Percentiles rank a stretch among this genome's conserved stretches.
Conservation (phyloP, 2,888 invertebrate genomes). For the Scaptodrosophila latifasciaeformis region DNA sequence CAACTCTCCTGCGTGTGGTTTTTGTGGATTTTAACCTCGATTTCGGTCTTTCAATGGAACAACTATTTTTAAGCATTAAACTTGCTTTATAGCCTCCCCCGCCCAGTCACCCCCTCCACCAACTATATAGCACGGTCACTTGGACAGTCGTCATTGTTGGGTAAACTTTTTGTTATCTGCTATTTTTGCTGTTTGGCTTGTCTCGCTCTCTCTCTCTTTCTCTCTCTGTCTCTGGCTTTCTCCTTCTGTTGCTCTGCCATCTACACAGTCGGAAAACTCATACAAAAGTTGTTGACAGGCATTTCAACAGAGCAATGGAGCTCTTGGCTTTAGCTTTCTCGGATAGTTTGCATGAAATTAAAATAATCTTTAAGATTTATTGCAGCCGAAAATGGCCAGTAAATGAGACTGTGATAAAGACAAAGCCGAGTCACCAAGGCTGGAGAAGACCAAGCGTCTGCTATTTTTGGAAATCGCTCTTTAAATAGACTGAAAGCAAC, state of each 20-base stretch:
- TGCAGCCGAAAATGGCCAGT: slow-evolving; percentile 28
- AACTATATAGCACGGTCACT: no score
- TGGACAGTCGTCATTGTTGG: neutral
- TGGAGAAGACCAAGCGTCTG: slow-evolving; percentile 29
- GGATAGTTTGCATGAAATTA: slow-evolving; percentile 64
- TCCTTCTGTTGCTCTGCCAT: slow-evolving; percentile 25
- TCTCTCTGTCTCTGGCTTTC: neutral
- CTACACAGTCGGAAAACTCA: slow-evolving; percentile 23
- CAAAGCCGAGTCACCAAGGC: neutral
- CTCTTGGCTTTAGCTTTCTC: neutral
- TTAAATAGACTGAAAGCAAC: slow-evolving; percentile 24
- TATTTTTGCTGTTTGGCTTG: neutral
- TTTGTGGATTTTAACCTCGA: neutral
- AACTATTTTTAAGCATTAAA: neutral
- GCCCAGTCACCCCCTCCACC: no score
- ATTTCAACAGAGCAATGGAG: slow-evolving; percentile 26
- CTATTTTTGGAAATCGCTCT: slow-evolving; percentile 16
- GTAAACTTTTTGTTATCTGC: neutral
- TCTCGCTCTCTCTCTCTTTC: neutral
- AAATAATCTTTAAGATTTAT: slow-evolving; percentile 65
- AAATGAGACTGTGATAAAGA: neutral
- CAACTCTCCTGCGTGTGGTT: no score
- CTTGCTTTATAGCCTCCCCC: no score
- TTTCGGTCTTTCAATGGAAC: neutral
- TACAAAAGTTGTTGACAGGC: slow-evolving; percentile 63